Evolutionary conservation across 2,113 vertebrate species (phyloP).

Genomic region (Cyanistes caeruleus): DNA sequence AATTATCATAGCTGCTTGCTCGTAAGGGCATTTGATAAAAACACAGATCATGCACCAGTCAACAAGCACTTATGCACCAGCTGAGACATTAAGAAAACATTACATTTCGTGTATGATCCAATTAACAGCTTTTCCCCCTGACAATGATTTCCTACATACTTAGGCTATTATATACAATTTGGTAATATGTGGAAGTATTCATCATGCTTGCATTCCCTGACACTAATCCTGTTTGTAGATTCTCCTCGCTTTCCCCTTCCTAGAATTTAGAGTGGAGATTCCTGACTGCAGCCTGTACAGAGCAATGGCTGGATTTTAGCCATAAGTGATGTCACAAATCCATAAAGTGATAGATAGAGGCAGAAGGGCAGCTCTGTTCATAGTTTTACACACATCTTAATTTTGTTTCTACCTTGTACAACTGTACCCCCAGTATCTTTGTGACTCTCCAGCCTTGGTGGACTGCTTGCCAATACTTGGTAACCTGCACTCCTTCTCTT

Average conservation of each 20-base stretch:
- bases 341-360: neutral
- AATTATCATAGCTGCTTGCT: conserved; percentile 8
- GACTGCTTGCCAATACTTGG: neutral
- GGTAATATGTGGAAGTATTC: conserved; percentile 33
- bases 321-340: neutral
- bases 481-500: neutral
- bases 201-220: neutral
- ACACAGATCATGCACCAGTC: neutral
- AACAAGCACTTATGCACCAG: neutral
- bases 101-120: neutral
- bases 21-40: neutral
- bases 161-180: conserved; percentile 23
- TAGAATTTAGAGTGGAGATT: neutral
- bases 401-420: neutral
- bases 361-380: neutral
- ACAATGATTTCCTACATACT: conserved; percentile 27
- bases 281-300: neutral
- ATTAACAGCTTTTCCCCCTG: conserved; percentile 8
- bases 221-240: conserved; percentile 59
- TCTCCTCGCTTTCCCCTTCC: conserved; percentile 32
- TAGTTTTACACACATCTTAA: neutral
- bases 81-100: conserved; percentile 38
- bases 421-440: neutral
- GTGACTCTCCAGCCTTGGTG: neutral
- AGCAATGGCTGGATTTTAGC: neutral